phyloP scores from a whole-genome alignment of 1,140 invertebrate species.

The Ostrea edulis region DNA sequence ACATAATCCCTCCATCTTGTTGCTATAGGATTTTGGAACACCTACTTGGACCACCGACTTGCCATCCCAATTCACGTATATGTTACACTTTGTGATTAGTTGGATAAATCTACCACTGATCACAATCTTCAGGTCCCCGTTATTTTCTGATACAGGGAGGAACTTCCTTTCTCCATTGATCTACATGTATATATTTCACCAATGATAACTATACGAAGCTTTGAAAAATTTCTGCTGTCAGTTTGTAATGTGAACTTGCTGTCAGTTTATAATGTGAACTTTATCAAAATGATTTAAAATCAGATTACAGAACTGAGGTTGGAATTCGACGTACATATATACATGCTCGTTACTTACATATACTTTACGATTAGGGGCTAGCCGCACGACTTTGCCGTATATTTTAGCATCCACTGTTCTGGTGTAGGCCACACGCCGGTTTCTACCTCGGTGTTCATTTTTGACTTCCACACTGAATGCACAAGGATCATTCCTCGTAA shows the following conservation, averaged over 20 bases:
- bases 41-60: constrained; percentile 83
- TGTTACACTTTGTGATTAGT: constrained; percentile 55
- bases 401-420: constrained; percentile 81
- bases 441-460: constrained; percentile 80
- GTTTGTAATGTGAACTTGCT: too few relatives aligned
- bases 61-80: constrained; percentile 91
- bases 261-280: too few relatives aligned
- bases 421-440: constrained; percentile 57
- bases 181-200: not conserved
- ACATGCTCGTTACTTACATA: constrained; percentile 83
- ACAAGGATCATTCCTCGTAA: constrained; percentile 47
- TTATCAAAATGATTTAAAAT: too few relatives aligned
- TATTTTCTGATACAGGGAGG: constrained; percentile 41
- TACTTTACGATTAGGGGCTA: constrained; percentile 89
- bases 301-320: too few relatives aligned
- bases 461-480: constrained; percentile 93
- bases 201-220: too few relatives aligned
- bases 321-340: too few relatives aligned
- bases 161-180: constrained; percentile 41
- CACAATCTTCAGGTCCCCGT: constrained; percentile 35
- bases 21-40: constrained; percentile 87
- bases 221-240: too few relatives aligned
- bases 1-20: constrained; percentile 77
- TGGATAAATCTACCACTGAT: constrained; percentile 49
- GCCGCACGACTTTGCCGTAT: constrained; percentile 86